Base-by-base conservation (phyloP, 1,140 invertebrate genomes). In the Drosophila tani region DNA sequence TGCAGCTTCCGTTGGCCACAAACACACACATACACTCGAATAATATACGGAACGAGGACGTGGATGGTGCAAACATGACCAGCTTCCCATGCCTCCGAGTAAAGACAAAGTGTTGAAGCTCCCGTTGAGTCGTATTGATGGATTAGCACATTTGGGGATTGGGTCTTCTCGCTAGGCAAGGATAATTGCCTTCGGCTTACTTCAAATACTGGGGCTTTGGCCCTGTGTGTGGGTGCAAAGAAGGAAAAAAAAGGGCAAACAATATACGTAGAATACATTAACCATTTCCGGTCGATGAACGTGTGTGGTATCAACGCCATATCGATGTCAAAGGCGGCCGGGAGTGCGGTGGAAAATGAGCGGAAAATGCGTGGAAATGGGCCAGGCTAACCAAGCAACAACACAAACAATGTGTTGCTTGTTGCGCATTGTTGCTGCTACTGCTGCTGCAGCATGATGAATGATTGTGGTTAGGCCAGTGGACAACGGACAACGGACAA, bases 381-480 rank as follows among this genome's bases (percentile, higher is more conserved):
- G 49, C 55, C 62, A 68, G 60, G 47, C 68, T 49, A 63, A 76
- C 53, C 75, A 73, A 43, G 38, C 69, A 71, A n/a, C 57, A 60
- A 46, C 51, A 55, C 32, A 56, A 40, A 73, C 21, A 66, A 70
- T 79, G 64, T 87, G 67, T 51, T 69, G 74, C 79, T 63, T 67
- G 55, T 67, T 83, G 73, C 73, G 55, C 41, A 49, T 41, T 69
- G 65, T 46, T 75, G 75, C 46, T 56, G 38, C 5, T 62, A 40
- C 17, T 68, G 47, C 51, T 49, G 66, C 59, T 59, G 47, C 62
- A 66, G 53, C 80, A 85, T 88, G 85, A 88, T 88, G 85, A 85
- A 88, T 88, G 85, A 76, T 82, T 90, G 86, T 62, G 85, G 85
- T 81, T 83, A 60, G 71, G 58, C 49, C 46, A 35, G 38, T 49